A percentile compares a stretch with the other conserved stretches of the same genome.
These are phyloP conservation scores for Cydia splendana DNA, from an alignment of 1,140 invertebrate species.

Conservation along the genomic window DNA sequence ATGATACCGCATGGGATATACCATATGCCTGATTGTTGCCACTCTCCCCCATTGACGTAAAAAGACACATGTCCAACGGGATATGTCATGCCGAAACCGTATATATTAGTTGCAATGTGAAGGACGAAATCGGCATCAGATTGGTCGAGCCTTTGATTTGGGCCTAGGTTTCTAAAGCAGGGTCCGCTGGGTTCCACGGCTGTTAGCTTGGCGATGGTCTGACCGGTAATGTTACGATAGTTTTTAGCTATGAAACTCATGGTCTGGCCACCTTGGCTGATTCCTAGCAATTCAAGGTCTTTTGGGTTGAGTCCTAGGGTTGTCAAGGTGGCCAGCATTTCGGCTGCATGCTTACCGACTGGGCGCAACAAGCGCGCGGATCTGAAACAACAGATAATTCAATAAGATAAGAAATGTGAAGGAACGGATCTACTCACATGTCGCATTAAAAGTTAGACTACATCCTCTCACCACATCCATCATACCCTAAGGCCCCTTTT, in stretches of 20 bases:
- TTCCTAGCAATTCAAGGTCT: neutral
- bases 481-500: too few relatives aligned
- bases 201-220: neutral
- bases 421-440: too few relatives aligned
- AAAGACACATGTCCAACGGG: neutral
- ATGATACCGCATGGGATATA: neutral
- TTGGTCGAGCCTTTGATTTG: neutral
- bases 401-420: neutral
- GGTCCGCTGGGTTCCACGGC: neutral
- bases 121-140: neutral
- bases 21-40: neutral
- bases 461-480: too few relatives aligned
- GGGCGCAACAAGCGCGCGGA: neutral
- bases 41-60: neutral
- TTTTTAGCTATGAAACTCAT: constrained; percentile 5
- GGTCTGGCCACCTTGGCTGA: neutral
- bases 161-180: neutral
- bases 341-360: neutral
- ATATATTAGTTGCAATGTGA: neutral
- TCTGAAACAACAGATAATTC: neutral
- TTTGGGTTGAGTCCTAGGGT: neutral
- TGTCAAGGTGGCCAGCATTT: neutral
- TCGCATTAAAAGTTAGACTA: too few relatives aligned
- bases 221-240: neutral
- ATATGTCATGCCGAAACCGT: neutral